Evolutionary conservation across 2,113 vertebrate genomes (phyloP), one percentile per base, ranked within the genome.

Genomic region (Thomomys bottae): DNA sequence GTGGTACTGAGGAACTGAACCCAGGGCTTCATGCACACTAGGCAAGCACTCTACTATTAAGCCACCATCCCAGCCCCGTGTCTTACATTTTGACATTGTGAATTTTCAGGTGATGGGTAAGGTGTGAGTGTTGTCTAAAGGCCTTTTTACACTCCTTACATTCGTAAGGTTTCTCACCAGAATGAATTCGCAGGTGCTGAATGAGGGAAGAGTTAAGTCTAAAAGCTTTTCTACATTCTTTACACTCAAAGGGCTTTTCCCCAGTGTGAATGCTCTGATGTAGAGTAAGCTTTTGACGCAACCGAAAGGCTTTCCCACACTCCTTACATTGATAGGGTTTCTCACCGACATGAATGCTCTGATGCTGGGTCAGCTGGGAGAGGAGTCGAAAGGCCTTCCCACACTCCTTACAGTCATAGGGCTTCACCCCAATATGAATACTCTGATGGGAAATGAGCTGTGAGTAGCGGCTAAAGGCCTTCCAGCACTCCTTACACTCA

Each of bases 151-250:
- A 96, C 82, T 96, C 95, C 36, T 96, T 96, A 88, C 96, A 96
- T 63, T 96, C 95, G 72, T 96, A 97, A 2, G 97, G 96, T 80
- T 96, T 97, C 88, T 97, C 96, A 38, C 96, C 96, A 63, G 97
- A 96, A 90, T 97, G 97, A 81, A 96, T 97, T 84, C 97, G 96
- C 70, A 97, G 89, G 64, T 97, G 97, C 14, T 96, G 96, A 68
- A 95, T 95, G 34, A 97, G 98, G 45, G 98, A 98, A 32, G 98
- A 98, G 79, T 97, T 98, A 20, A 98, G 98, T 2, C 97, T 97
- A 92, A 98, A 98, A 93, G 97, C 75, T 72, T 97, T 97, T 68
- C 94, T 88, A 94, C 95, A 96, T 73, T 96, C 96, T 10, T 95
- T 94, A 90, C 97, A 97, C 61, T 96, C 95, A 87, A 96, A 96